phyloP scores from a whole-genome alignment of 2,888 invertebrate genomes.

The Oxyteleia sp. region DNA sequence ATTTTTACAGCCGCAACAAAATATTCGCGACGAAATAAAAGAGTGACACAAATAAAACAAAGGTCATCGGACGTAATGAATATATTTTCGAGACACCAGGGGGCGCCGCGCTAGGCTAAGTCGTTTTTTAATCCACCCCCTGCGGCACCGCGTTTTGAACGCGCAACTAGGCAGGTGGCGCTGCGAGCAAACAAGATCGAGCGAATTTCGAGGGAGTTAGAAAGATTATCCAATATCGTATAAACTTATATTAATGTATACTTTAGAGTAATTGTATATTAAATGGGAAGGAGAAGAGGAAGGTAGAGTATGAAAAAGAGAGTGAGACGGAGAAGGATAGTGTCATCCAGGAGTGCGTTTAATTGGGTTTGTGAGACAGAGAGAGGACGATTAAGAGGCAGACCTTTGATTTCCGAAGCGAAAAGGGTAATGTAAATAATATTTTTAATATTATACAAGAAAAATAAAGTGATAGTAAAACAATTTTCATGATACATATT shows the following conservation, averaged over 20 bases:
- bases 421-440: constrained; percentile 73
- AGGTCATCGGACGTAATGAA: constrained; percentile 54
- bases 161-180: background rate
- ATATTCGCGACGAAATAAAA: constrained; percentile 42
- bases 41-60: constrained; percentile 25
- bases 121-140: constrained; percentile 40
- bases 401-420: constrained; percentile 65
- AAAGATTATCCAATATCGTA: constrained; percentile 66
- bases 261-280: constrained; percentile 72
- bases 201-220: constrained; percentile 47
- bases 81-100: constrained; percentile 62
- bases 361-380: background rate
- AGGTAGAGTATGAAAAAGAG: background rate
- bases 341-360: constrained; percentile 1
- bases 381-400: constrained; percentile 42
- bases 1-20: constrained; percentile 58
- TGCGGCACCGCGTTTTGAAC: constrained; percentile 26
- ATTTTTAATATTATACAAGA: constrained; percentile 73
- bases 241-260: constrained; percentile 73
- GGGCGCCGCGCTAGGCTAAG: constrained; percentile 53
- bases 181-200: constrained; percentile 36
- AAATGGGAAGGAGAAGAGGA: constrained; percentile 26
- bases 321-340: background rate
- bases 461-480: constrained; percentile 74
- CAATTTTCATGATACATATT: constrained; percentile 73